These are phyloP conservation scores for Ornithoptera alexandrae DNA, from an alignment of 2,888 invertebrate species.

Conservation along the genomic window DNA sequence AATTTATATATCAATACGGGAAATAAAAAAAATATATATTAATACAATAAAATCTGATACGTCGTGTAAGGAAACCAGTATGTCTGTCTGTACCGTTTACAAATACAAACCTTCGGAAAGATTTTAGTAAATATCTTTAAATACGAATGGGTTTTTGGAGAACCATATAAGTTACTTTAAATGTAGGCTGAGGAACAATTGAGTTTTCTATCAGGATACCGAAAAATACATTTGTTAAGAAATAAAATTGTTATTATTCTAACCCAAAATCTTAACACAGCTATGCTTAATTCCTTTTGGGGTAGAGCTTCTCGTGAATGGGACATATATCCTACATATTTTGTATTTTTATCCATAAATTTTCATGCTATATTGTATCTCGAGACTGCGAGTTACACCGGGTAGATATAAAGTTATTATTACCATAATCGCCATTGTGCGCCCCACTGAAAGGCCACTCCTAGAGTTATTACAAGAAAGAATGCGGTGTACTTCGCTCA, in stretches of 20 bases:
- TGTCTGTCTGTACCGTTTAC: no score
- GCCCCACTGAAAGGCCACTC: conserved; percentile 15
- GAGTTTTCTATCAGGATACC: not conserved
- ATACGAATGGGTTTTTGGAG: not conserved
- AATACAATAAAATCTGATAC: no score
- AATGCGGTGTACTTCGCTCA: conserved; percentile 5
- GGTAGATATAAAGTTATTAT: conserved; percentile 4
- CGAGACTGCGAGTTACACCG: conserved; percentile 1
- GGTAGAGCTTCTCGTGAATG: not conserved
- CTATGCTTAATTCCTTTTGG: not conserved
- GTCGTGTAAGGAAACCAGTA: no score
- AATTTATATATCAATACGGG: no score
- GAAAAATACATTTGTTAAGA: not conserved
- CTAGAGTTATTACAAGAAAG: conserved; percentile 17
- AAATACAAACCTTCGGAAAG: no score
- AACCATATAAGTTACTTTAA: not conserved
- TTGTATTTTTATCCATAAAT: conserved; percentile 3
- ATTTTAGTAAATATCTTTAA: not conserved
- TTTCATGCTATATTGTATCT: conserved; percentile 1
- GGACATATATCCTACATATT: not conserved
- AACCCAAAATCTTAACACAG: not conserved
- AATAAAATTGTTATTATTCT: not conserved
- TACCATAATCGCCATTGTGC: conserved; percentile 22
- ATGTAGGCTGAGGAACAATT: not conserved
- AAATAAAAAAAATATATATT: no score